Evolutionary conservation across 2,113 vertebrate genomes (phyloP).

Genomic region (Glareola pratincola): DNA sequence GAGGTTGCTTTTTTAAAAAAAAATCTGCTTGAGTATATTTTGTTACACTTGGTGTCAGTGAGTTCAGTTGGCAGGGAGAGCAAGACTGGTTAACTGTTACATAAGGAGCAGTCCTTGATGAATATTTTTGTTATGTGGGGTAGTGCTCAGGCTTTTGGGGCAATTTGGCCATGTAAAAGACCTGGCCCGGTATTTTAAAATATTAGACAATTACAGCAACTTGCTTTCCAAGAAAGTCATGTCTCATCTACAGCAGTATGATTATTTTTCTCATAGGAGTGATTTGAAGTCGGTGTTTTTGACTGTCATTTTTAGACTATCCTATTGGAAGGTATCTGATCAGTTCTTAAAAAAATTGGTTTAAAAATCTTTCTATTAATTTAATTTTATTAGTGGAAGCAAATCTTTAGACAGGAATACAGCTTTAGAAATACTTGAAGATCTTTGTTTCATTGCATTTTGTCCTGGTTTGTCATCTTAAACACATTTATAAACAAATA

Average conservation of each 20-base stretch:
- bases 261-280: neutral
- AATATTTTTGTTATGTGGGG: neutral
- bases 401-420: neutral
- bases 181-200: neutral
- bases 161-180: neutral
- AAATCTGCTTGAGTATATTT: neutral
- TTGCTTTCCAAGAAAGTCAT: neutral
- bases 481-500: neutral
- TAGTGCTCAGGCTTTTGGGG: neutral
- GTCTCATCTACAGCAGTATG: neutral
- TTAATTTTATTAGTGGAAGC: neutral
- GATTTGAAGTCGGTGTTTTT: neutral
- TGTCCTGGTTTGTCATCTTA: neutral
- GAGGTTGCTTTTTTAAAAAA: too few relatives aligned
- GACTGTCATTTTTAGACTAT: neutral
- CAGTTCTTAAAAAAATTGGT: neutral
- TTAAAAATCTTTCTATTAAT: neutral
- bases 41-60: neutral
- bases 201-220: neutral
- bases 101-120: neutral
- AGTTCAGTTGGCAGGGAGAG: rapidly evolving
- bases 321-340: neutral
- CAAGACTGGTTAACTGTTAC: neutral
- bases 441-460: neutral
- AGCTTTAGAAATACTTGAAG: neutral